Evolutionary conservation across 2,888 invertebrate genomes (phyloP).

Genomic region (Caenorhabditis doughertyi): DNA sequence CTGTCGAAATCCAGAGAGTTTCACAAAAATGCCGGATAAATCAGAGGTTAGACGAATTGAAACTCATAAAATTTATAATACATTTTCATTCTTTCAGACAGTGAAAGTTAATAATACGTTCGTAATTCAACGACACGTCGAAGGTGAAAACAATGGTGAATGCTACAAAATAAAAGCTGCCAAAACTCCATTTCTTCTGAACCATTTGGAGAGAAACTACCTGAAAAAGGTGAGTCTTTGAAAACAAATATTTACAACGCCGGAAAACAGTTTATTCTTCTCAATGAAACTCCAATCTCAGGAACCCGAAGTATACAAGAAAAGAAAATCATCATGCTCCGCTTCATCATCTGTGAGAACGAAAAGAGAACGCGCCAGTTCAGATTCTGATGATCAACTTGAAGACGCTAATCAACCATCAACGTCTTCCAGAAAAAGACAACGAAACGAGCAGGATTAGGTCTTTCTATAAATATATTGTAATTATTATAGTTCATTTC

Average conservation of each 20-base stretch:
- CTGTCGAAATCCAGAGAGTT: conserved; percentile 27
- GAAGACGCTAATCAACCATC: conserved; percentile 33
- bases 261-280: too few species aligned
- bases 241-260: too few species aligned
- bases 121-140: conserved; percentile 26
- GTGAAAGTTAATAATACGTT: neutral
- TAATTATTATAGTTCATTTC: neutral
- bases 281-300: too few species aligned
- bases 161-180: conserved; percentile 37
- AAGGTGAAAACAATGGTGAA: conserved; percentile 48
- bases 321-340: neutral
- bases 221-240: neutral
- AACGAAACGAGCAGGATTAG: neutral
- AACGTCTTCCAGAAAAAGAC: conserved; percentile 13
- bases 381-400: conserved; percentile 16
- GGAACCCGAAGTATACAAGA: neutral
- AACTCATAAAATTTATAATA: too few species aligned
- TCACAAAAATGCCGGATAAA: conserved; percentile 14
- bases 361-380: conserved; percentile 3
- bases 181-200: conserved; percentile 33
- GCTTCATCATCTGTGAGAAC: neutral
- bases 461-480: neutral
- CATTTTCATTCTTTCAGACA: neutral
- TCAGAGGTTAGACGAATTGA: conserved; percentile 10
- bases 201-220: conserved; percentile 28